Evolutionary conservation across 2,113 vertebrate species (phyloP).

Genomic region (Microtus ochrogaster): DNA sequence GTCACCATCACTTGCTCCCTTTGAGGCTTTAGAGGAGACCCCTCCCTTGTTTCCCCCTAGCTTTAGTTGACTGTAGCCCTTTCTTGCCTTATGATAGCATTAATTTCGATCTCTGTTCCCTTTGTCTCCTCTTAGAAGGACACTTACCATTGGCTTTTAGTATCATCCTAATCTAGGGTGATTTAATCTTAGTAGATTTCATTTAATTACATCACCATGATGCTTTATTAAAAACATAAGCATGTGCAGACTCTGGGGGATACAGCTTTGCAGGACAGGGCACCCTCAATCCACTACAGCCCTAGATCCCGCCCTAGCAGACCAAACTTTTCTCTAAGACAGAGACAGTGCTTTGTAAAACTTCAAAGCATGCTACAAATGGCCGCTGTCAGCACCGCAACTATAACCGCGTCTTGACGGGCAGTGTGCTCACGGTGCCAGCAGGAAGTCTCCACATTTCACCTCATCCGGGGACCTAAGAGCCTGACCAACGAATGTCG

Average conservation of each 20-base stretch:
- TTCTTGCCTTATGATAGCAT: neutral
- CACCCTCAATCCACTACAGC: neutral
- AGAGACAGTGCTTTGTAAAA: neutral
- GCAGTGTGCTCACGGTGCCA: too few relatives aligned
- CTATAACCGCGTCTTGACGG: neutral
- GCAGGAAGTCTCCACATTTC: neutral
- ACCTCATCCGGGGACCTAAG: neutral
- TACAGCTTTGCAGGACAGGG: too few relatives aligned
- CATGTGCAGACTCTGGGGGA: neutral
- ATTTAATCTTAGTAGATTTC: neutral
- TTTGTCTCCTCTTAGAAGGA: neutral
- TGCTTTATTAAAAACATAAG: neutral
- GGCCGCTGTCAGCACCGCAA: neutral
- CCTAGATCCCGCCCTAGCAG: neutral
- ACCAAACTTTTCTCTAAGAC: neutral
- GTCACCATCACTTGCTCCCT: neutral
- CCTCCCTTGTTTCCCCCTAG: neutral
- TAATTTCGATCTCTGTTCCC: neutral
- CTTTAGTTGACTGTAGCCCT: rapidly evolving
- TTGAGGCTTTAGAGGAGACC: too few relatives aligned
- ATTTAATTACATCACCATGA: neutral
- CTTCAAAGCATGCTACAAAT: neutral
- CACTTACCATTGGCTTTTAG: neutral
- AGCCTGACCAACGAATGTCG: neutral
- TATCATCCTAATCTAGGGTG: neutral